Percentiles rank a stretch among this genome's conserved stretches.
phyloP scores from a whole-genome alignment of 2,797 vertebrate genomes.

The Oryzias sinensis region DNA sequence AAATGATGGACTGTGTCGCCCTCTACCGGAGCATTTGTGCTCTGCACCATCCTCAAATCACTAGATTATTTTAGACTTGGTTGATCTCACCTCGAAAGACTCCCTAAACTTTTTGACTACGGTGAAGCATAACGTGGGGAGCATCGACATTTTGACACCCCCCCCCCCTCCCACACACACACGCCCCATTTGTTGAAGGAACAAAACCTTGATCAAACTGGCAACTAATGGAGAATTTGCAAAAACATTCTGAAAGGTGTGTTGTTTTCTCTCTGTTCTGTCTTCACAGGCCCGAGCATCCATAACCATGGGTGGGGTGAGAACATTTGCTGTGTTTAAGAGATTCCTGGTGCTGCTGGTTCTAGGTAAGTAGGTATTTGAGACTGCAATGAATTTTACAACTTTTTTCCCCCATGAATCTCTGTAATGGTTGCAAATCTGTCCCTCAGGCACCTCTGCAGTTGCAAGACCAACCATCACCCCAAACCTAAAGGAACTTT shows the following conservation, averaged over 20 bases:
- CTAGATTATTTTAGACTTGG: too few species aligned
- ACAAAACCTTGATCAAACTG: conserved; percentile 3
- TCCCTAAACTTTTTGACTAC: too few species aligned
- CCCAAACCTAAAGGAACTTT: conserved; percentile 77
- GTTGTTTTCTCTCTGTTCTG: conserved; percentile 11
- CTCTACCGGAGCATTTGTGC: conserved; percentile 41
- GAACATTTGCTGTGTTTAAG: conserved; percentile 72
- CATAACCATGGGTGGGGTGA: conserved; percentile 79
- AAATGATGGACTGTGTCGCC: conserved; percentile 70
- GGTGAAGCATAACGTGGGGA: not conserved
- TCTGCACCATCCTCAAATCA: not conserved
- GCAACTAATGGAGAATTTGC: not conserved
- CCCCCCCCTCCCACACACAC: too few species aligned
- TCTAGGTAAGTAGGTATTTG: conserved; percentile 56
- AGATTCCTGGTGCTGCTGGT: conserved; percentile 71
- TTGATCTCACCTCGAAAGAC: too few species aligned
- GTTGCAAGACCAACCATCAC: conserved; percentile 79
- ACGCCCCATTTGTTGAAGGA: not conserved
- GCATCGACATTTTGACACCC: too few species aligned
- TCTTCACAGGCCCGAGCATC: conserved; percentile 66
- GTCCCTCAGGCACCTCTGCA: conserved; percentile 62
- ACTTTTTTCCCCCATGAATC: not conserved
- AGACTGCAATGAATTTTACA: not conserved
- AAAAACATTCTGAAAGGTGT: not conserved
- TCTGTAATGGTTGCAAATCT: conserved; percentile 1